Conservation (phyloP, 2,113 vertebrate species). For the Amphiprion ocellaris region DNA sequence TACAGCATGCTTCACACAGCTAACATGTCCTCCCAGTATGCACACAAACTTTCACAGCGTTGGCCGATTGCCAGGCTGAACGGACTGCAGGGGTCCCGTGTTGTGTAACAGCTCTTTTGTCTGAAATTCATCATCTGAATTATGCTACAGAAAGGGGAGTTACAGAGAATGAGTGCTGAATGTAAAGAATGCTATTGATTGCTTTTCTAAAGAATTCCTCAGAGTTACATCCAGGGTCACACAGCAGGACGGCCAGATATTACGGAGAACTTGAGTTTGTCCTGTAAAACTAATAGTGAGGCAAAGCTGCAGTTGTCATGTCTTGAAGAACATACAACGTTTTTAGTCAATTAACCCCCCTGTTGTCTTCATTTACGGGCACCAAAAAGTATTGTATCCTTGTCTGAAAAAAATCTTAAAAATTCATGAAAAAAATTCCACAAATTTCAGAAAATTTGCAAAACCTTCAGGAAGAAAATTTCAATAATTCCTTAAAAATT, state of each 20-base stretch:
- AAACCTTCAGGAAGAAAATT: too few relatives aligned
- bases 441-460: too few relatives aligned
- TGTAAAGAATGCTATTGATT: conserved; percentile 71
- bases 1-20: conserved; percentile 12
- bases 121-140: conserved; percentile 41
- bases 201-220: conserved; percentile 40
- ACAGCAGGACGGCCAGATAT: conserved; percentile 32
- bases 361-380: too few relatives aligned
- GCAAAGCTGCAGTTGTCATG: not conserved
- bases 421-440: too few relatives aligned
- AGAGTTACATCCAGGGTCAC: conserved; percentile 10
- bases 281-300: not conserved
- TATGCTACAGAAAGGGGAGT: conserved; percentile 34
- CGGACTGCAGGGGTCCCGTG: conserved; percentile 29
- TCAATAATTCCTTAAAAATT: too few relatives aligned
- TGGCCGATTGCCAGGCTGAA: conserved; percentile 32
- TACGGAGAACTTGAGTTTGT: not conserved
- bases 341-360: not conserved
- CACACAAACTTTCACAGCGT: not conserved
- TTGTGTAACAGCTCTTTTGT: conserved; percentile 62
- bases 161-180: conserved; percentile 59
- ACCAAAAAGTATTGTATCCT: too few relatives aligned
- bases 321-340: too few relatives aligned
- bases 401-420: too few relatives aligned
- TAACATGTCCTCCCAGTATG: conserved; percentile 1